Evolutionary conservation across 1,140 invertebrate species (phyloP), one percentile per base, ranked within the genome.

Genomic region (Portunus trituberculatus): DNA sequence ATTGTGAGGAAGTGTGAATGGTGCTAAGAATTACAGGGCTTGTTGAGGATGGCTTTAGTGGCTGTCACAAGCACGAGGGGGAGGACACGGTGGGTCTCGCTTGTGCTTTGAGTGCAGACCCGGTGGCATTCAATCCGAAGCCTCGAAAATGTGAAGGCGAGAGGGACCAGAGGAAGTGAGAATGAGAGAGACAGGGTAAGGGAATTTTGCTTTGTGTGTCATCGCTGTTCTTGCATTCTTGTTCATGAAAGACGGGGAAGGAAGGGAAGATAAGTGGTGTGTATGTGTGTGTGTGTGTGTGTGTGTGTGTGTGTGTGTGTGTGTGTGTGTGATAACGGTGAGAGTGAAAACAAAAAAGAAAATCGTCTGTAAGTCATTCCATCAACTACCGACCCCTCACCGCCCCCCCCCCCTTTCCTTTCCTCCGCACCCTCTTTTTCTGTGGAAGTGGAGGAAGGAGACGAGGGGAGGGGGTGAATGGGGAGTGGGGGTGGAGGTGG

Each of bases 241-340:
- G 52, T 59, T 20, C 10, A 20, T 59, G 10, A 39, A 59, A 59
- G 52, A 59, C 12, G 16, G 12, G 16, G 52, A 59, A 59, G 52
- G 10, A 20, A 59, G 52, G 12, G 16, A 76, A n/a, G 67, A 25
- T 8, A 7, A 7, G n/a, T 76, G 4, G 67, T 76, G 67, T 20
- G 16, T 76, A 29, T 88, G 86, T 88, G 28, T 88, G 86, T 88
- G 31, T 32, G 86, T 88, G 86, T 88, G 31, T 88, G 29, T 32
- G 86, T 88, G 86, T 32, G 10, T 88, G 86, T 88, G 86, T 88
- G 86, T 88, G 86, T 88, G 86, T 88, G 86, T 87, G 59, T 76
- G 20, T n/a, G 67, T 76, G 67, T 76, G 67, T 76, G 67, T 76
- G 67, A 76, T 76, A 76, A 76, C 67, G 67, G 67, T 1, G 25